These are phyloP conservation scores for Triops longicaudatus DNA, from an alignment of 1,140 invertebrate genomes.

Conservation along the genomic window DNA sequence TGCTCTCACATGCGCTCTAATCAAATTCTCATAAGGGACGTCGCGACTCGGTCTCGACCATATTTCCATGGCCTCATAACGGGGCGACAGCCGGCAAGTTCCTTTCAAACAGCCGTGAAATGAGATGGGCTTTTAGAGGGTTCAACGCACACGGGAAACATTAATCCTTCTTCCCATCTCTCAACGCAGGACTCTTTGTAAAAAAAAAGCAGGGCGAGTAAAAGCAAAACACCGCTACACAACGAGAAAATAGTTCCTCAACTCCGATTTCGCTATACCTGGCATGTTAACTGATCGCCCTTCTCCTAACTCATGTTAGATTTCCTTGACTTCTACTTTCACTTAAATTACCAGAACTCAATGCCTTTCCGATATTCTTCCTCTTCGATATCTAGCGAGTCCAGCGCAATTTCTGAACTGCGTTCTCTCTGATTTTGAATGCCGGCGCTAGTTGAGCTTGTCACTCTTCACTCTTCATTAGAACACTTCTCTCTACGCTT, in stretches of 20 bases:
- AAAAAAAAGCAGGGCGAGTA: background rate
- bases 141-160: conserved; percentile 14
- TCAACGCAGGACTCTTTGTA: background rate
- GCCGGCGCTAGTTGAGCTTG: background rate
- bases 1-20: conserved; percentile 19
- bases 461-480: conserved; percentile 11
- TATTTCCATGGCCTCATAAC: conserved; percentile 10
- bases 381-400: no score
- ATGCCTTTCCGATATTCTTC: no score
- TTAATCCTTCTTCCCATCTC: conserved; percentile 3
- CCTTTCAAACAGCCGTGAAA: conserved; percentile 14
- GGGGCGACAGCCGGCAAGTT: conserved; percentile 13
- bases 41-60: conserved; percentile 9
- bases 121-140: conserved; percentile 14
- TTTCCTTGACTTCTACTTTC: no score
- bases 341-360: no score
- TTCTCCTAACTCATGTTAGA: no score
- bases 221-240: background rate
- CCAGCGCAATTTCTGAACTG: no score
- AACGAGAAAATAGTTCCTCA: no score
- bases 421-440: no score
- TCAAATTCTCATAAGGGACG: conserved; percentile 24
- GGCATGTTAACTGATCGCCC: no score
- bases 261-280: no score
- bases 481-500: background rate